These are phyloP conservation scores for Ceraclea dissimilis DNA, from an alignment of 2,888 invertebrate species.

Conservation along the genomic window DNA sequence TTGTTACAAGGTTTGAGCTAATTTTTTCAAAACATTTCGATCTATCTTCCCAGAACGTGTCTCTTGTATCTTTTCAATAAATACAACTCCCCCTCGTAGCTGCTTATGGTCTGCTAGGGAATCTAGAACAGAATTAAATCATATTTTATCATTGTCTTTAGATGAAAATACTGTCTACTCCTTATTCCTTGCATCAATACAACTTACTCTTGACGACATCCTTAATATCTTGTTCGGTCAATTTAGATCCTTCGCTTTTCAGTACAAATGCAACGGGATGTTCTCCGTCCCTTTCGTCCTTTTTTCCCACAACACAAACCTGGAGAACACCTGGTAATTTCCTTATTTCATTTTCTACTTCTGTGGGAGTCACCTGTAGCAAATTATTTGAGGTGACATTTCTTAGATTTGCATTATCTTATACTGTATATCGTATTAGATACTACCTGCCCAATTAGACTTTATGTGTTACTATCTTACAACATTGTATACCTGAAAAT, in stretches of 20 bases:
- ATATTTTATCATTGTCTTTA: no score
- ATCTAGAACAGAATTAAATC: conserved; percentile 17
- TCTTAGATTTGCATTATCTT: no score
- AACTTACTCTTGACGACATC: conserved; percentile 16
- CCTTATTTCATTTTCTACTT: conserved; percentile 16
- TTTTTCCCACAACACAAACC: conserved; percentile 16
- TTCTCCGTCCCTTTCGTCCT: conserved; percentile 7
- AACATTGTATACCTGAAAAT: conserved; percentile 30
- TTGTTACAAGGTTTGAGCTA: no score
- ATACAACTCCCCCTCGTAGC: conserved; percentile 20
- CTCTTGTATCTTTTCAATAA: no score
- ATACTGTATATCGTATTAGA: no score
- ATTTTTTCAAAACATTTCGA: no score
- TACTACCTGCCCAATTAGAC: no score
- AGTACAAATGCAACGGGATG: conserved; percentile 20
- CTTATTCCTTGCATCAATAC: no score
- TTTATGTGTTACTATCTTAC: no score
- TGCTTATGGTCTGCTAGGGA: conserved; percentile 19
- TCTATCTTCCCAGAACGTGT: no score
- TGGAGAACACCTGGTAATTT: conserved; percentile 10
- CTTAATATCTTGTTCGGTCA: conserved; percentile 16
- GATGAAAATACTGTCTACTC: no score
- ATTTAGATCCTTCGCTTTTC: conserved; percentile 8
- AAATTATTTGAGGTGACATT: no score
- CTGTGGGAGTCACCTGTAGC: conserved; percentile 15